phyloP scores from a whole-genome alignment of 2,797 vertebrate species.

The Epinephelus awoara region DNA sequence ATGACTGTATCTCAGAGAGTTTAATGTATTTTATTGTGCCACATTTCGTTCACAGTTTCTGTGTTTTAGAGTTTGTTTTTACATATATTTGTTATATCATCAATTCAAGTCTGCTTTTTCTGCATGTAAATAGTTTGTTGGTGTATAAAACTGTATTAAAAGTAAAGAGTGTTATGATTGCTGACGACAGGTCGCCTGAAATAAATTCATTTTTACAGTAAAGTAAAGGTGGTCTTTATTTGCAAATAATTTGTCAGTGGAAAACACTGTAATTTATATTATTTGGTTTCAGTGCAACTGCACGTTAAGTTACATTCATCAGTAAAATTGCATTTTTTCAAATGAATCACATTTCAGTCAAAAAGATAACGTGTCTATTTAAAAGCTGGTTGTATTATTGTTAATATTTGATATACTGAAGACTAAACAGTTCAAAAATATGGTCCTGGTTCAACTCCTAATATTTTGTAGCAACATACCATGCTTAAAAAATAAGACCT shows the following conservation, averaged over 20 bases:
- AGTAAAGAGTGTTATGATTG: conserved; percentile 27
- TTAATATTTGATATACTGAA: not conserved
- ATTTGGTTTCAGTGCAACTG: not conserved
- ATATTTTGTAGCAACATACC: not conserved
- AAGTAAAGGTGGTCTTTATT: conserved; percentile 44
- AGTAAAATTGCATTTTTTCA: not conserved
- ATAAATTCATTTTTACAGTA: conserved; percentile 69
- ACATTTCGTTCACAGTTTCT: conserved; percentile 31
- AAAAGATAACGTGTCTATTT: not conserved
- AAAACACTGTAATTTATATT: not conserved
- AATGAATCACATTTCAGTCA: not conserved
- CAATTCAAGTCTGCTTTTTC: conserved; percentile 21
- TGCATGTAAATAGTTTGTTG: conserved; percentile 62
- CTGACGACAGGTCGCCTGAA: conserved; percentile 37
- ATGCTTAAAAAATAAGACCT: not conserved
- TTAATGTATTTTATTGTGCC: conserved; percentile 26
- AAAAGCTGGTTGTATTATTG: not conserved
- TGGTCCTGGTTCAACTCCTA: not conserved
- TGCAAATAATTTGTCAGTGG: not conserved
- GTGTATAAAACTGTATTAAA: conserved; percentile 44
- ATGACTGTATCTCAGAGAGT: conserved; percentile 53
- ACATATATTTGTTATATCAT: conserved; percentile 22
- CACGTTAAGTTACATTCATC: not conserved
- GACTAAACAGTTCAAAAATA: not conserved
- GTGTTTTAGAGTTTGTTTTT: conserved; percentile 35